phyloP scores from a whole-genome alignment of 1,140 invertebrate species.

The Magallana gigas region DNA sequence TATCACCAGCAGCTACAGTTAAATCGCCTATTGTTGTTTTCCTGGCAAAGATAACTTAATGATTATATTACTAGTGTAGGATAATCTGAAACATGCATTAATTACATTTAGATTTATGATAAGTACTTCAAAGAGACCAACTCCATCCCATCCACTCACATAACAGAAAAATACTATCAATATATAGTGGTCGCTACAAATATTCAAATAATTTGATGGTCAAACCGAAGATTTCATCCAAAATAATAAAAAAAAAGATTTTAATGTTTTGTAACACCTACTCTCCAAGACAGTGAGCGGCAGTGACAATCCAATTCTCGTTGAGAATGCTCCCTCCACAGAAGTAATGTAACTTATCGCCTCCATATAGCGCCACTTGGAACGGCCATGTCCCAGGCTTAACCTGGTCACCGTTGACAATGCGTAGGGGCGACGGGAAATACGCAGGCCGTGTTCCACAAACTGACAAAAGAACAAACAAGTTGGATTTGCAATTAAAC shows the following conservation, averaged over 20 bases:
- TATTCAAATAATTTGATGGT: too few relatives aligned
- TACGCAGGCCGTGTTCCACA: slow-evolving; percentile 67
- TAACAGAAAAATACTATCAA: too few relatives aligned
- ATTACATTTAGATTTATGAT: too few relatives aligned
- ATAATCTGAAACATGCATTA: too few relatives aligned
- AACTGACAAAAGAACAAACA: slow-evolving; percentile 46
- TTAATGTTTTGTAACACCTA: slow-evolving; percentile 23
- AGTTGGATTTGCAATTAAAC: too few relatives aligned
- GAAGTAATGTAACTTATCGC: slow-evolving; percentile 74
- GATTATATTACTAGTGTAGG: too few relatives aligned
- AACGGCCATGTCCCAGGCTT: slow-evolving; percentile 68
- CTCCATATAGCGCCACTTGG: slow-evolving; percentile 67
- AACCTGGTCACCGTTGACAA: slow-evolving; percentile 65
- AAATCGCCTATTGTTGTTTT: slow-evolving; percentile 42
- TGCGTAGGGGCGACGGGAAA: slow-evolving; percentile 57
- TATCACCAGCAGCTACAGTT: slow-evolving; percentile 60
- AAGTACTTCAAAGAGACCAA: too few relatives aligned
- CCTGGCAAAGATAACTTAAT: slow-evolving; percentile 20
- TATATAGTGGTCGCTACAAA: too few relatives aligned
- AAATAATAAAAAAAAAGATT: too few relatives aligned
- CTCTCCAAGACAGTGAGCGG: slow-evolving; percentile 84
- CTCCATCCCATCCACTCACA: too few relatives aligned
- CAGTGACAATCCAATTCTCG: slow-evolving; percentile 84
- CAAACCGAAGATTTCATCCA: too few relatives aligned
- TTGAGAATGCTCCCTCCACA: slow-evolving; percentile 85